These are phyloP conservation scores for Cyanoderma ruficeps DNA, from an alignment of 2,113 vertebrate genomes.

Conservation along the genomic window DNA sequence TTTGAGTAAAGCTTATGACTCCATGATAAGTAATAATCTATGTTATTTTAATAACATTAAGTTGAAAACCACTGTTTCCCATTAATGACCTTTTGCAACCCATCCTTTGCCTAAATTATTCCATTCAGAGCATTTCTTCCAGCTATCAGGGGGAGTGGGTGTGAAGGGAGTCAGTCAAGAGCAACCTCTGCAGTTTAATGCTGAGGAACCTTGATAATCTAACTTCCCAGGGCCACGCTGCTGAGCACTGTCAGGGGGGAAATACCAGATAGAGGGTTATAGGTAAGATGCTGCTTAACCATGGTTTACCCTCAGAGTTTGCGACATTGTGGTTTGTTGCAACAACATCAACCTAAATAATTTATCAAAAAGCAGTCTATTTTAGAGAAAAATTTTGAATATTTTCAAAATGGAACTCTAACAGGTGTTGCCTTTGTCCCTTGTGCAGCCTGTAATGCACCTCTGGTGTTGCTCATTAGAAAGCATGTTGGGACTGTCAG, in stretches of 20 bases:
- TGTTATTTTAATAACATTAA: constrained; percentile 24
- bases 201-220: not conserved
- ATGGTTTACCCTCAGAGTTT: not conserved
- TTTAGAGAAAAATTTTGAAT: not conserved
- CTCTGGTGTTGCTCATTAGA: not conserved
- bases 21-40: constrained; percentile 62
- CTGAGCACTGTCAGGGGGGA: not conserved
- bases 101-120: not conserved
- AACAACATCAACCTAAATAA: not conserved
- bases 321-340: not conserved
- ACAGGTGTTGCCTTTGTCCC: not conserved
- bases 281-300: not conserved
- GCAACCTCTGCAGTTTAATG: not conserved
- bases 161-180: not conserved
- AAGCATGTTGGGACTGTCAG: not conserved
- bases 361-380: not conserved
- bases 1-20: constrained; percentile 22
- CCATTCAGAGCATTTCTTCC: not conserved
- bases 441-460: not conserved
- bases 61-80: constrained; percentile 35
- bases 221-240: fast-evolving
- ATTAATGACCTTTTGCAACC: constrained; percentile 43
- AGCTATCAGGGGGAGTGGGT: not conserved
- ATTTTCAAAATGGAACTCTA: not conserved
- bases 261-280: not conserved